phyloP scores from a whole-genome alignment of 1,140 invertebrate genomes.

The Zaprionus inermis region DNA sequence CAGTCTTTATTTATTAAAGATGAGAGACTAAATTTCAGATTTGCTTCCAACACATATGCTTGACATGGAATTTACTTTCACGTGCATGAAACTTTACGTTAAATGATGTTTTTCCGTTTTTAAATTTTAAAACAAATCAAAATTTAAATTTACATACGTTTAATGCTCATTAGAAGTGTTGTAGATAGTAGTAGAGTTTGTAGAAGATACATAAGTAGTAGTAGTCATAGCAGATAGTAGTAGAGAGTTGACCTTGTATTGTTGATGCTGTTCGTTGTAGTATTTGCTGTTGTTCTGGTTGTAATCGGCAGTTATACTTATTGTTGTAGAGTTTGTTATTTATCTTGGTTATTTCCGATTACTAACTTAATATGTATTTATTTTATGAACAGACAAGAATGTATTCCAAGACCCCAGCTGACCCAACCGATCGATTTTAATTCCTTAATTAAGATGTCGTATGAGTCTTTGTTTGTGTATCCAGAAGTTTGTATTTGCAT shows the following conservation, averaged over 20 bases:
- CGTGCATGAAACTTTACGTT: constrained; percentile 6
- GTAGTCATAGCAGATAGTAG: constrained; percentile 30
- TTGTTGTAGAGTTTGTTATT: constrained; percentile 12
- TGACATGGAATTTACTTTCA: constrained; percentile 1
- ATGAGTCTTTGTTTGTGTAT: no score
- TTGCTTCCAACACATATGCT: not conserved
- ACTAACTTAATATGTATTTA: not conserved
- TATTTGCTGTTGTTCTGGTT: constrained; percentile 32
- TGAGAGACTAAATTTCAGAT: no score
- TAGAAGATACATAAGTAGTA: constrained; percentile 47
- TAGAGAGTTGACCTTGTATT: constrained; percentile 44
- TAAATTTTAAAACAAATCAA: constrained; percentile 29
- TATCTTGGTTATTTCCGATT: constrained; percentile 16
- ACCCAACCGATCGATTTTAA: not conserved
- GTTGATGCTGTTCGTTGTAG: constrained; percentile 36
- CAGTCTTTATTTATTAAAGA: no score
- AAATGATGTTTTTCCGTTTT: constrained; percentile 27
- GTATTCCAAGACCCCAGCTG: not conserved
- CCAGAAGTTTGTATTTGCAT: not conserved
- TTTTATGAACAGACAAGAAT: not conserved
- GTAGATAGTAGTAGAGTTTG: constrained; percentile 51
- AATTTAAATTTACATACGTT: constrained; percentile 63
- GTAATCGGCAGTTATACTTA: not conserved
- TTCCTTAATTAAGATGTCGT: not conserved
- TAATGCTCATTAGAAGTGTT: constrained; percentile 55